A percentile compares a stretch with the other conserved stretches of the same genome.
Evolutionary conservation across 1,140 invertebrate species (phyloP).

Genomic region (Aphis gossypii): DNA sequence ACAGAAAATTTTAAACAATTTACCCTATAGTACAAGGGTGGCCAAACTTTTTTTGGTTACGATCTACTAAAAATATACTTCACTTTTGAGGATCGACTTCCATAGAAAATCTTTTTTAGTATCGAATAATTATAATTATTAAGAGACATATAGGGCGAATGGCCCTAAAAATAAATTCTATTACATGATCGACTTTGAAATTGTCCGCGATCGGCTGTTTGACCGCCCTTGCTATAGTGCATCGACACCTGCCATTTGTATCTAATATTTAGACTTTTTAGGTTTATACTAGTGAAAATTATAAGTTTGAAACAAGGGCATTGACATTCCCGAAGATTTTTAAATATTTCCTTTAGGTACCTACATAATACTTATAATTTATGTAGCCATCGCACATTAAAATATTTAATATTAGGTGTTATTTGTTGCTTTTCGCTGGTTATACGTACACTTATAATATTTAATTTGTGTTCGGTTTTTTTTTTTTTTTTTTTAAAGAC

Average conservation of each 20-base stretch:
- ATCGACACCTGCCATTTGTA: not conserved
- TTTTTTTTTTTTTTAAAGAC: conserved; percentile 14
- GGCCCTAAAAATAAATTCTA: too few species aligned
- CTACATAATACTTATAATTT: not conserved
- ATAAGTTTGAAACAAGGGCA: not conserved
- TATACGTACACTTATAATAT: not conserved
- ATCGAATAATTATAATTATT: too few species aligned
- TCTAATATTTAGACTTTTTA: not conserved
- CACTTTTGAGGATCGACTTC: too few species aligned
- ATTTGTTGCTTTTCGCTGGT: not conserved
- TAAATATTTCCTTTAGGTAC: not conserved
- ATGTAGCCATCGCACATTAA: not conserved
- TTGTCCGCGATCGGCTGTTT: too few species aligned
- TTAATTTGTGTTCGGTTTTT: not conserved
- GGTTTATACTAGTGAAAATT: not conserved
- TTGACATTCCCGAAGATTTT: not conserved
- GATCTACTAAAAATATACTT: too few species aligned
- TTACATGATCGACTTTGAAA: too few species aligned
- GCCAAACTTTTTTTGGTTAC: too few species aligned
- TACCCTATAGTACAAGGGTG: not conserved
- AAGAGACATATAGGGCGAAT: too few species aligned
- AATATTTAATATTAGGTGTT: not conserved
- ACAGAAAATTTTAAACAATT: not conserved
- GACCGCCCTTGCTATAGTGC: not conserved
- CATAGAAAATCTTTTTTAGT: too few species aligned